These are phyloP conservation scores for Cydia amplana DNA, from an alignment of 1,140 invertebrate species.

Conservation along the genomic window DNA sequence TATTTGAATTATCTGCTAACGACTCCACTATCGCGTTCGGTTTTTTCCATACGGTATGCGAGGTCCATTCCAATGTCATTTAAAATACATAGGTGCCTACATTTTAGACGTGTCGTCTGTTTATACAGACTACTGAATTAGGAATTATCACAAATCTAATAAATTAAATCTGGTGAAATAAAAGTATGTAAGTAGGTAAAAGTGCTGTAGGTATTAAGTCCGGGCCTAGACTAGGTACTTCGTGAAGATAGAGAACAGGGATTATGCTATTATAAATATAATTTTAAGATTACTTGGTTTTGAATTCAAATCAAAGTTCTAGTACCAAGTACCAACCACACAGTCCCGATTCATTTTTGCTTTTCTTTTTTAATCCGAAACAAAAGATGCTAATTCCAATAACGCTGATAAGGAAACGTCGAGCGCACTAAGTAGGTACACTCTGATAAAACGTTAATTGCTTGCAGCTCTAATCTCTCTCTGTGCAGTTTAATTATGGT, in stretches of 20 bases:
- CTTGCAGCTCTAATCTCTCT: background rate
- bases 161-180: too few relatives aligned
- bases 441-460: conserved; percentile 5
- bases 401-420: background rate
- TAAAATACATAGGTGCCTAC: too few relatives aligned
- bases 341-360: background rate
- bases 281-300: too few relatives aligned
- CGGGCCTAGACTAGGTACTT: too few relatives aligned
- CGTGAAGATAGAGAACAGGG: too few relatives aligned
- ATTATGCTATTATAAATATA: too few relatives aligned
- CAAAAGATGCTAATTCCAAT: conserved; percentile 2
- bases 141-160: too few relatives aligned
- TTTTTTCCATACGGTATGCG: background rate
- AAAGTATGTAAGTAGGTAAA: too few relatives aligned
- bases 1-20: conserved; percentile 16
- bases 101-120: too few relatives aligned
- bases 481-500: background rate
- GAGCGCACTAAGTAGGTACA: background rate
- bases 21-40: background rate
- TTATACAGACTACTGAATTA: too few relatives aligned
- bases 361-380: conserved; percentile 2
- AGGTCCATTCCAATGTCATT: background rate
- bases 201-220: too few relatives aligned
- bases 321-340: background rate
- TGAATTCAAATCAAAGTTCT: too few relatives aligned